Base-by-base conservation (phyloP, 2,888 invertebrate genomes). In the Stenodera caucasica region DNA sequence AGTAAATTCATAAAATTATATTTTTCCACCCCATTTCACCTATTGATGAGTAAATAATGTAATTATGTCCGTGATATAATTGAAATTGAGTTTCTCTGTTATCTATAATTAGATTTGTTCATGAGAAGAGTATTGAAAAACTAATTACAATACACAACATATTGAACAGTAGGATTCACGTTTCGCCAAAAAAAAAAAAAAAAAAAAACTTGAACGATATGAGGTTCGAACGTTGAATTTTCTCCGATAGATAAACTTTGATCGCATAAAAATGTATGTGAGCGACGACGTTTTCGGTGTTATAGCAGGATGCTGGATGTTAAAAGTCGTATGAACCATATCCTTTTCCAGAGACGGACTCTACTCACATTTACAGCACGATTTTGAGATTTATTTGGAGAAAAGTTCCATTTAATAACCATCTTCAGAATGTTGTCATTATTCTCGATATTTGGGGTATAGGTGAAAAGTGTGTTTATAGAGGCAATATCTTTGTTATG, bases 1-100 rank as follows among this genome's bases (percentile, higher is more conserved):
- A 9, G 18, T 2, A 2, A 51, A 6, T 30, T 30, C 14, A 32
- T 18, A 33, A 33, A 32, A 52, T 33, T 18, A 45, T 4, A 45
- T 45, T 45, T 23, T 23, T 23, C 23, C 23, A 45, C 23, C 23
- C n/a, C 1, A 21, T 45, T 45, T n/a, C 21, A 23, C 4, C 5
- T 5, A 5, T 26, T 26, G n/a, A n/a, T n/a, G 6, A 29, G 52
- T 29, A 15, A 21, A 18, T 30, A 30, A 52, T 30, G n/a, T 30
- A 15, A n/a, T 52, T 32, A 33, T 6, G n/a, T 45, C 15, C 12
- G n/a, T n/a, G 12, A 7, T 15, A 52, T 53, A 53, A 58, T 58
- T 58, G 53, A 58, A 54, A 58, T 58, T 40, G 54, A 45, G 33
- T 57, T 58, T 58, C 9, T 58, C 33, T 15, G 37, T 51, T 55